Evolutionary conservation across 2,797 vertebrate genomes (phyloP).

Genomic region (Poliocrania exsul): DNA sequence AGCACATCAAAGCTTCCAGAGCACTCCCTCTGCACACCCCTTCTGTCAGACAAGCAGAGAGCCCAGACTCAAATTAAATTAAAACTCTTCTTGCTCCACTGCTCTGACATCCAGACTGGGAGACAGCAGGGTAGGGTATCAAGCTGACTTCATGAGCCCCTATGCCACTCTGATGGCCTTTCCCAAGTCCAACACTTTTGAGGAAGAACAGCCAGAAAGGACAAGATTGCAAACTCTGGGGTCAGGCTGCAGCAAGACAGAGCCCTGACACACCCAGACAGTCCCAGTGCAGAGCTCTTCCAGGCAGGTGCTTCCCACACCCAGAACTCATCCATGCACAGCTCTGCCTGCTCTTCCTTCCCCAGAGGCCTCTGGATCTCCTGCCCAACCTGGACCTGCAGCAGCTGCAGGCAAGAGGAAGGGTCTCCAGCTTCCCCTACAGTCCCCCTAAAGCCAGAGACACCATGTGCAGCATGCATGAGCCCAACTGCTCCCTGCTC

Average conservation of each 20-base stretch:
- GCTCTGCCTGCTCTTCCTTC: background rate
- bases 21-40: background rate
- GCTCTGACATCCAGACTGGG: background rate
- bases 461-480: background rate
- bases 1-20: background rate
- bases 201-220: background rate
- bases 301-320: background rate
- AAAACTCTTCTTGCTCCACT: background rate
- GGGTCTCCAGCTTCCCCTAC: background rate
- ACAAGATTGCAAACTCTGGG: fast-evolving
- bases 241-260: background rate
- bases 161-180: fast-evolving
- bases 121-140: background rate
- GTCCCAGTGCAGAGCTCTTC: background rate
- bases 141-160: background rate
- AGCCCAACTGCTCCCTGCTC: background rate
- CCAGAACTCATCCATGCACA: background rate
- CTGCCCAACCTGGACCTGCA: background rate
- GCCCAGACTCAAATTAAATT: background rate
- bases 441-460: background rate
- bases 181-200: background rate
- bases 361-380: background rate
- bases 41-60: background rate
- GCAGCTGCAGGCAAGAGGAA: background rate
- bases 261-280: background rate